A percentile compares a stretch with the other conserved stretches of the same genome.
These are phyloP conservation scores for Sciurus carolinensis DNA, from an alignment of 2,797 vertebrate genomes.

Conservation along the genomic window DNA sequence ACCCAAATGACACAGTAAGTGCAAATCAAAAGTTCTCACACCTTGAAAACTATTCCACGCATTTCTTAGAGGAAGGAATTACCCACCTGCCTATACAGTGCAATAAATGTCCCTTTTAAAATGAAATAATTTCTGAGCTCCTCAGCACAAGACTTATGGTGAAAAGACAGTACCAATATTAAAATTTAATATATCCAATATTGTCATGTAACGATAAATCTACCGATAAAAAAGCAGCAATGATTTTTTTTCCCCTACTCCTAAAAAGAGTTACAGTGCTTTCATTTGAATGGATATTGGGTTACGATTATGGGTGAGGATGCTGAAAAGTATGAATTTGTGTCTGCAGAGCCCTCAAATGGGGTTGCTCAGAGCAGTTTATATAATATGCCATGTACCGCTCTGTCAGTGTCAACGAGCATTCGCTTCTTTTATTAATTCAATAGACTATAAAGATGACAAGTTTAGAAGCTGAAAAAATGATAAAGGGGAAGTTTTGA, in stretches of 20 bases:
- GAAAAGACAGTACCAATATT: conserved; percentile 85
- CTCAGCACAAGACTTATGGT: conserved; percentile 84
- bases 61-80: conserved; percentile 83
- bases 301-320: conserved; percentile 77
- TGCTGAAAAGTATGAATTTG: conserved; percentile 79
- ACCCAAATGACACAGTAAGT: conserved; percentile 47
- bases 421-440: conserved; percentile 80
- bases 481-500: conserved; percentile 76
- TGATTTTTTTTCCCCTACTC: conserved; percentile 50
- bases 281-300: conserved; percentile 85
- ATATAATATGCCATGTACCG: conserved; percentile 67
- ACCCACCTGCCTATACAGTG: conserved; percentile 75
- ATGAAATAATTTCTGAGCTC: conserved; percentile 85
- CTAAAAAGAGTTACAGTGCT: conserved; percentile 80
- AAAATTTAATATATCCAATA: conserved; percentile 87
- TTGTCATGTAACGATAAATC: conserved; percentile 87
- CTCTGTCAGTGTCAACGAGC: conserved; percentile 73
- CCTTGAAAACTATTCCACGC: conserved; percentile 61
- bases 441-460: conserved; percentile 79
- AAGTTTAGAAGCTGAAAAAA: conserved; percentile 82
- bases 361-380: conserved; percentile 62
- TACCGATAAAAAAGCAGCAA: conserved; percentile 82
- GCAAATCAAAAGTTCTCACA: conserved; percentile 79
- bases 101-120: conserved; percentile 86
- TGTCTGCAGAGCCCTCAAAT: conserved; percentile 75